Conservation (phyloP, 53 echinoderm and acorn worm genomes). For the Holothuria scabra region DNA sequence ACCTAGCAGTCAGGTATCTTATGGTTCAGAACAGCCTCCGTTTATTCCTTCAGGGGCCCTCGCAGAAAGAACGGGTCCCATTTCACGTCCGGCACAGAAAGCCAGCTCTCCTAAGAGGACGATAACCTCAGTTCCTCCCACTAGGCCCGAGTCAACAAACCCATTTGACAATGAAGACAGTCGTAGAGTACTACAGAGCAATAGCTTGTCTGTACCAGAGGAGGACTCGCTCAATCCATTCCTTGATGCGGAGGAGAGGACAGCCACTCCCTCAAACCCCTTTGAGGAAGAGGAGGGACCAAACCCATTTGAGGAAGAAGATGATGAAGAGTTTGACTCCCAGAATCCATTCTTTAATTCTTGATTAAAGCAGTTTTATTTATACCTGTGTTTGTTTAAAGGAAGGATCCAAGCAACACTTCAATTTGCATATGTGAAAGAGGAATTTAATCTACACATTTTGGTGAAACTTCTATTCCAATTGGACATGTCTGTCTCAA, state of each 20-base stretch:
- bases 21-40: slow-evolving; percentile 44
- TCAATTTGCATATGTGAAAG: too few relatives aligned
- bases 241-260: slow-evolving; percentile 7
- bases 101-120: slow-evolving; percentile 1
- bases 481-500: too few relatives aligned
- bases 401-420: too few relatives aligned
- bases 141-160: slow-evolving; percentile 45
- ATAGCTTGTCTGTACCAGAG: background rate
- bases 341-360: slow-evolving; percentile 75
- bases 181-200: background rate
- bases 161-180: slow-evolving; percentile 46
- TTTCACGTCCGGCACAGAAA: background rate
- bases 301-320: slow-evolving; percentile 92
- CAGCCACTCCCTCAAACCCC: slow-evolving; percentile 63
- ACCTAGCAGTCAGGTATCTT: slow-evolving; percentile 4
- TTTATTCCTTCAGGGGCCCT: slow-evolving; percentile 12
- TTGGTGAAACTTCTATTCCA: too few relatives aligned
- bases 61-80: background rate
- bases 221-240: slow-evolving; percentile 29
- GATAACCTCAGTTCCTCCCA: background rate
- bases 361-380: background rate
- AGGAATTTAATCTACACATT: too few relatives aligned
- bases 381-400: too few relatives aligned
- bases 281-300: slow-evolving; percentile 60
- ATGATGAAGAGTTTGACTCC: slow-evolving; percentile 49